Evolutionary conservation across 1,140 invertebrate genomes (phyloP), one percentile per base, ranked within the genome.

Genomic region (Metopolophium dirhodum): DNA sequence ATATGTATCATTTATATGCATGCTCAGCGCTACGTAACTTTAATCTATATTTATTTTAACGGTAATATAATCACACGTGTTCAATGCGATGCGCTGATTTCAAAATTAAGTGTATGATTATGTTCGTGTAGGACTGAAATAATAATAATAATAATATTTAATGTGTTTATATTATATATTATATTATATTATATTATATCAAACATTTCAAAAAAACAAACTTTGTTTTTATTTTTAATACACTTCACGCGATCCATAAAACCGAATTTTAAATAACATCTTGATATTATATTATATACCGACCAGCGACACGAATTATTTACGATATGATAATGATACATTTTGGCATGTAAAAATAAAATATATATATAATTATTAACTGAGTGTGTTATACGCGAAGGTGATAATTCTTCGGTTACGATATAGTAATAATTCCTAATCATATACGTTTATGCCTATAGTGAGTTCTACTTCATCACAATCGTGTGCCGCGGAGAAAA

Each of bases 391-490:
- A 86, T 7, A 86, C 26, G 26, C 18, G 26, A 85, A 86, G 85
- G 85, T 86, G 85, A 86, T 86, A 86, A 86, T 86, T 47, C 85
- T 47, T 41, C 14, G 57, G 54, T 90, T 41, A 68, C 83, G 45
- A 47, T 49, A 86, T n/a, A 47, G 85, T 61, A 90, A 61, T 90
- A 45, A 68, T 90, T 90, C 68, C 57, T 68, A 90, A 35, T 90
- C 54, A 61, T 61, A 77, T 61, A 37, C 8, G 22, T n/a, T 68
- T 68, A 61, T 37, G 35, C 89, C 30, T 47, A 47, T 54, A 54
- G 30, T 77, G n/a, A 77, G 61, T 77, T 77, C 61, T 77, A 77
- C 61, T 77, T 18, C 41, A 86, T 45, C 85, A 86, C 85, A 47
- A 86, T 49, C 41, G 85, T 86, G 3, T 49, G 85, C 11, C 37